Conservation (phyloP, 2,113 vertebrate genomes). For the Diadophis punctatus region DNA sequence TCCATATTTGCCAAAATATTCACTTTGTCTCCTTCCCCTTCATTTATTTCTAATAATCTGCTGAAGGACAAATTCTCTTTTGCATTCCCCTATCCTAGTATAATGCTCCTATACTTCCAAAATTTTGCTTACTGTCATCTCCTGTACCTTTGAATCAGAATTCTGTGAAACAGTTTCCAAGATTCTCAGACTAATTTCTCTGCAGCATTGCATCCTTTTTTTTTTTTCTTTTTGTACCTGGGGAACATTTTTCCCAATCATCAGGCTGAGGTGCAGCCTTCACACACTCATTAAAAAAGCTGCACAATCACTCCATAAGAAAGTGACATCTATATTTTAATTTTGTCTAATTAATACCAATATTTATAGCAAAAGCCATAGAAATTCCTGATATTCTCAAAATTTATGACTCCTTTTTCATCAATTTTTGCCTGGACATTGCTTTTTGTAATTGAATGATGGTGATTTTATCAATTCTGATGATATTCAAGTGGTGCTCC, state of each 20-base stretch:
- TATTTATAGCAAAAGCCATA: not conserved
- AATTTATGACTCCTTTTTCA: not conserved
- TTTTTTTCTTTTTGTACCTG: not conserved
- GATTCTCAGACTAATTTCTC: not conserved
- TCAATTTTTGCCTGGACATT: not conserved
- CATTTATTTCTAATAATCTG: not conserved
- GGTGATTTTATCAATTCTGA: too few species aligned
- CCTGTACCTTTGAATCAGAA: not conserved
- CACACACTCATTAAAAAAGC: not conserved
- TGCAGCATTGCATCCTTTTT: not conserved
- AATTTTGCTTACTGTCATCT: not conserved
- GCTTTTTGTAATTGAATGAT: too few species aligned
- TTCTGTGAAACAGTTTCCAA: not conserved
- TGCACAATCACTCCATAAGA: not conserved
- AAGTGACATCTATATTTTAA: not conserved
- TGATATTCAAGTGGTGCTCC: too few species aligned
- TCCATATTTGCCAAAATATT: too few species aligned
- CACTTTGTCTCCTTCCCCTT: too few species aligned
- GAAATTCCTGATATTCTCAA: not conserved
- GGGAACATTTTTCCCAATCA: not conserved
- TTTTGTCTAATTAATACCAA: not conserved
- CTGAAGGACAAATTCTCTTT: not conserved
- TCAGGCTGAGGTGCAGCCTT: not conserved
- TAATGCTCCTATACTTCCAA: not conserved
- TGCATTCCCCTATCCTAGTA: too few species aligned